Percentiles rank a stretch among this genome's conserved stretches.
Conservation (phyloP, 2,113 vertebrate species). For the Panurus biarmicus region DNA sequence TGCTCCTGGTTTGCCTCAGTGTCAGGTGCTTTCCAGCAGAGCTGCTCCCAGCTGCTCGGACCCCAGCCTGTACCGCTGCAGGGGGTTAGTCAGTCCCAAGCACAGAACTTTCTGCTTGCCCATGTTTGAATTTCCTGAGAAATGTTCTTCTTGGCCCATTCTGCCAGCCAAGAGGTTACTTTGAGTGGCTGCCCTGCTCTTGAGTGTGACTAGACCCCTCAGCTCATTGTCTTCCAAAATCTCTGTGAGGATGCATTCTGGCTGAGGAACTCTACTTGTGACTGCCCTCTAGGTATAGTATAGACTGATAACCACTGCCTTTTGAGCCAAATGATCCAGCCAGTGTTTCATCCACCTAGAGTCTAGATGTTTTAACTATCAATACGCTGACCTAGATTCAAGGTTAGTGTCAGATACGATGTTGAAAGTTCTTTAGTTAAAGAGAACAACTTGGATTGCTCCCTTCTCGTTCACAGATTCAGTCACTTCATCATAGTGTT, state of each 20-base stretch:
- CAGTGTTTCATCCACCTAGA: background rate
- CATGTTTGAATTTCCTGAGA: background rate
- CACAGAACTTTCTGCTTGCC: rapidly evolving
- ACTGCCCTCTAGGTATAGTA: background rate
- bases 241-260: background rate
- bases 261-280: background rate
- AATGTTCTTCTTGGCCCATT: background rate
- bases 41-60: background rate
- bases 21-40: background rate
- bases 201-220: background rate
- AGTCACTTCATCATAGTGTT: background rate
- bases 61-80: background rate
- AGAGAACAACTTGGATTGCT: background rate
- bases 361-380: background rate
- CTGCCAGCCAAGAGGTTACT: background rate
- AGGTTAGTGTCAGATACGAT: background rate
- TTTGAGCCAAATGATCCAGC: background rate
- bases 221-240: background rate
- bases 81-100: background rate
- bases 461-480: background rate
- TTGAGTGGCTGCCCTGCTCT: background rate
- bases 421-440: background rate
- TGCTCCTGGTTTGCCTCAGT: background rate
- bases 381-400: background rate
- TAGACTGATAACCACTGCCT: background rate